Base-by-base conservation (phyloP, 2,888 invertebrate genomes). In the Agriotes lineatus region DNA sequence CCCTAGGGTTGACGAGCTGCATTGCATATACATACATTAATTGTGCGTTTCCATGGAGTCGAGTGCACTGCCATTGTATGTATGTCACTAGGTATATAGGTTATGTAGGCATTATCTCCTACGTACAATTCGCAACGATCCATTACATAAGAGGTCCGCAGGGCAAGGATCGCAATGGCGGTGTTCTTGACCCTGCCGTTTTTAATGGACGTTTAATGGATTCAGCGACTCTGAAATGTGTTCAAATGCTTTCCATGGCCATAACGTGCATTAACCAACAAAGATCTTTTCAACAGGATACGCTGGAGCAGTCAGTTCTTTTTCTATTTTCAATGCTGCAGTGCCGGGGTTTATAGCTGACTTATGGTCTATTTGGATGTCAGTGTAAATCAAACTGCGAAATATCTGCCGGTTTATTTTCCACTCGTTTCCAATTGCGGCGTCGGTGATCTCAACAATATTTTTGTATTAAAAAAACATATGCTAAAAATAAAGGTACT, bases 71-170 rank as follows among this genome's bases (percentile, higher is more conserved):
- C 74, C 74, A 76, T 76, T 73, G 73, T 71, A 77, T 82, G 76
- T 81, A 78, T 81, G 82, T 81, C 80, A 82, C 76, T 82, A 75
- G 82, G 82, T 81, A 81, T 81, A 77, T 80, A 77, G 80, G 80
- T 79, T 75, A 75, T 72, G 50, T 71, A 71, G 6, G 48, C 3
- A 48, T 22, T 48, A 20, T 14, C 9, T 22, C 19, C 6, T 25
- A 14, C 52, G 25, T 52, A 10, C 19, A 48, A 39, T 19, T 30
- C 16, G 33, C 48, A 57, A 64, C 16, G 63, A 63, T 33, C 20
- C 39, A 6, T 61, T 45, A 1, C 6, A 4, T 16, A 19, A 19
- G 18, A 45, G 35, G 19, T 20, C 37, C 42, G 19, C 16, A 52
- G 14, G 25, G 42, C 4, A 44, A 19, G 62, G 6, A 57, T 39